phyloP scores from a whole-genome alignment of 35 echinoderm and acorn worm species.

The Nesometra sesokonis region DNA sequence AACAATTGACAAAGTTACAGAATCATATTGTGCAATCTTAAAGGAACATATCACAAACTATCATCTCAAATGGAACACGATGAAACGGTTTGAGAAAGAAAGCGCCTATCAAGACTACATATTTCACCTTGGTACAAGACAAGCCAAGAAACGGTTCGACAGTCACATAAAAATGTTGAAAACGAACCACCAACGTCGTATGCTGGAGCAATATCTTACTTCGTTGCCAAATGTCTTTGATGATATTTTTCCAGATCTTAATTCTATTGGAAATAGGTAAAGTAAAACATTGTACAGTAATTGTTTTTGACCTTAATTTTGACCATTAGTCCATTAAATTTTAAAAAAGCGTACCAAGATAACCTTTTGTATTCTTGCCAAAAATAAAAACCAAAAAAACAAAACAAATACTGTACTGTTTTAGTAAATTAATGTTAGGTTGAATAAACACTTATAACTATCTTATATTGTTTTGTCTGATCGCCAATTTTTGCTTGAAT shows the following conservation, averaged over 20 bases:
- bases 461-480: too few species aligned
- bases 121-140: slow-evolving; percentile 21
- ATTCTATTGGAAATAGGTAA: slow-evolving; percentile 53
- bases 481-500: too few species aligned
- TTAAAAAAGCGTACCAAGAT: too few species aligned
- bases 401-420: too few species aligned
- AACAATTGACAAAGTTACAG: slow-evolving; percentile 29
- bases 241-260: slow-evolving; percentile 59
- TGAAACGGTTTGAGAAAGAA: slow-evolving; percentile 35
- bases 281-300: too few species aligned
- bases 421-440: too few species aligned
- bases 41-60: slow-evolving; percentile 51
- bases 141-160: slow-evolving; percentile 47
- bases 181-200: slow-evolving; percentile 50
- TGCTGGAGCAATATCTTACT: slow-evolving; percentile 40
- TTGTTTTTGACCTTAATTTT: too few species aligned
- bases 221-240: slow-evolving; percentile 49
- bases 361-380: too few species aligned
- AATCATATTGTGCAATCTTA: slow-evolving; percentile 46
- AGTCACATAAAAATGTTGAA: slow-evolving; percentile 59
- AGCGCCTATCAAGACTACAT: slow-evolving; percentile 29
- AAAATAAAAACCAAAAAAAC: too few species aligned
- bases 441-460: too few species aligned
- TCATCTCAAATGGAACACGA: slow-evolving; percentile 57
- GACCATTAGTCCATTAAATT: too few species aligned